Base-by-base conservation (phyloP, 2,113 vertebrate species). In the Hipposideros armiger region DNA sequence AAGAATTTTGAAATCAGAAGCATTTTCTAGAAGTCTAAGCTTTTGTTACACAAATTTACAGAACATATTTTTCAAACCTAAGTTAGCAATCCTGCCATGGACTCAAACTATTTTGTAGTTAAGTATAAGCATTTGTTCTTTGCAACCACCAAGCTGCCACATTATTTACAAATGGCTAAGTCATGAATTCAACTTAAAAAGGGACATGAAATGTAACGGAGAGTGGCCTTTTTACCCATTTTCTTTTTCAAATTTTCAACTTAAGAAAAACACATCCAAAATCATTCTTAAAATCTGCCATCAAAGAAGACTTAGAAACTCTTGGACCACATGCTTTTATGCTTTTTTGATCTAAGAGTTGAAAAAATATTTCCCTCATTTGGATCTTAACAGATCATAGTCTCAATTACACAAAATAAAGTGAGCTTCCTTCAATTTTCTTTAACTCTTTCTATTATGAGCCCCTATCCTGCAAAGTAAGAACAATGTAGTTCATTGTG, bases 1-100 rank as follows among this genome's bases (percentile, higher is more conserved):
- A 74, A 82, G 5, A 20, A 96, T 36, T 82, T 72, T 74, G 36
- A 36, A 88, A 83, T 32, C n/a, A 40, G 24, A 72, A 91, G 67
- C 8, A 10, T 91, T 19, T 1, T 94, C 36, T 32, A 50, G 19
- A 92, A 96, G 32, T 81, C 30, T 72, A 88, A 73, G 14, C 20
- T 80, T 92, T 82, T 85, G 2, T 69, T 91, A 74, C 24, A 60
- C 9, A 83, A 62, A 90, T 87, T 10, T 17, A 56, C 7, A 94
- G 36, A 87, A 58, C 19, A 87, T 24, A 83, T 85, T 96, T 50
- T 94, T 45, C 60, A 76, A 95, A 87, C 6, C n/a, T 13, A 17
- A 90, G 2, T 64, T 87, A n/a, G 17, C 22, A 94, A 52, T 66
- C 95, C 32, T 87, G 54, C 28, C 9, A 30, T 87, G 20, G 7